Base-by-base conservation (phyloP, 2,113 vertebrate genomes). In the Syrmaticus mikado region DNA sequence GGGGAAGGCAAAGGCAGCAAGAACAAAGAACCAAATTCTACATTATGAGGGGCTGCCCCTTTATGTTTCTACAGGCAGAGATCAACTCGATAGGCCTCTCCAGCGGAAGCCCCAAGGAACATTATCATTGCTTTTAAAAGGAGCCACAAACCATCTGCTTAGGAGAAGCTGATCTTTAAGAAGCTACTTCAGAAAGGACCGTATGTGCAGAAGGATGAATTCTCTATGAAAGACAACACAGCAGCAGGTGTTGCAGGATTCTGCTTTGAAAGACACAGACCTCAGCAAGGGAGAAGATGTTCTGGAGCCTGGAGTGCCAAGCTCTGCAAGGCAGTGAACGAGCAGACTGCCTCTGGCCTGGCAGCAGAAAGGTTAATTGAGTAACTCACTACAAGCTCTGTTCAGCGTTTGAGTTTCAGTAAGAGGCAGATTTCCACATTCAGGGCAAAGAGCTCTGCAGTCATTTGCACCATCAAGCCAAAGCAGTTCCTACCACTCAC, bases 401-500 rank as follows among this genome's bases (percentile, higher is more conserved):
- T 73, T 87, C 41, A 41, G 21, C 0, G 0, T 40, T 19, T 60
- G 41, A 55, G 80, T 73, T 74, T 43, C 78, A 73, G 2, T 2
- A 45, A 62, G 55, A 87, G 48, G 40, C 52, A 84, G 66, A 82
- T 53, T 87, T 34, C 53, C 62, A 70, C 0, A 2, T 68, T 62
- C 30, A 62, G 55, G 62, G 48, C 21, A 62, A 79, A 92, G 55
- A 46, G 18, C 43, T 32, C 6, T 4, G 24, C 30, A 53, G 8
- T 6, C 0, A 0, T 32, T 41, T 43, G 41, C 40, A 68, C 30
- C 19, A 11, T 25, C 22, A 34, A 72, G 81, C 68, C 34, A 68
- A 89, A 91, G 78, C 73, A 83, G 66, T 45, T 93, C 73, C 61
- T 18, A 22, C 28, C 87, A 84, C 94, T 91, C 95, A 99, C 99